phyloP scores from a whole-genome alignment of 2,888 invertebrate genomes.

The Acleris laterana region DNA sequence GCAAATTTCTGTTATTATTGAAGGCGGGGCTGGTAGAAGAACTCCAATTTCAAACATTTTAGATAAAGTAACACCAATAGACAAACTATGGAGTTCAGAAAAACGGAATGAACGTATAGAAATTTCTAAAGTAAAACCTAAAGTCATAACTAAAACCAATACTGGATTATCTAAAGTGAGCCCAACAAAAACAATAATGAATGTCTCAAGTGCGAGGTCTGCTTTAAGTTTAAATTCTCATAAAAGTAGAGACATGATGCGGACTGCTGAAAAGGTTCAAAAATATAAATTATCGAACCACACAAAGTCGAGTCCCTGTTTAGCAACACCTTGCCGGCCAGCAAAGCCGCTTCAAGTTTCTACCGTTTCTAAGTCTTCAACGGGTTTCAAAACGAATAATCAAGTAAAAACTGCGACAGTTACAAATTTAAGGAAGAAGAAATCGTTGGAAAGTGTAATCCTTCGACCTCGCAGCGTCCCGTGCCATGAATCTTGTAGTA shows the following conservation, averaged over 20 bases:
- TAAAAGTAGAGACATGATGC: constrained; percentile 77
- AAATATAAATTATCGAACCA: constrained; percentile 67
- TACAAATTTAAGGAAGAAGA: constrained; percentile 74
- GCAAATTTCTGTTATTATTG: constrained; percentile 65
- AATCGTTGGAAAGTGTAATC: constrained; percentile 62
- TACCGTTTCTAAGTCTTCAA: constrained; percentile 62
- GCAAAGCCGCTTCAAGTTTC: constrained; percentile 59
- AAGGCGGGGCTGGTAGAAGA: constrained; percentile 78
- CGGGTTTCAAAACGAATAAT: constrained; percentile 55
- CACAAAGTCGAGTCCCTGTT: constrained; percentile 66
- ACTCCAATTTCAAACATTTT: constrained; percentile 80
- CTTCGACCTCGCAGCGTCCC: constrained; percentile 65
- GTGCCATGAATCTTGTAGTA: constrained; percentile 68
- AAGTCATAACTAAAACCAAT: constrained; percentile 53
- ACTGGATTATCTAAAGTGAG: constrained; percentile 45
- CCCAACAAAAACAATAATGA: constrained; percentile 40
- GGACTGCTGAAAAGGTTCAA: constrained; percentile 76
- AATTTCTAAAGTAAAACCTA: constrained; percentile 60
- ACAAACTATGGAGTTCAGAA: constrained; percentile 82
- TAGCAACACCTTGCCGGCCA: constrained; percentile 50
- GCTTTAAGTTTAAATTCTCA: constrained; percentile 56
- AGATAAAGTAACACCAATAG: constrained; percentile 81
- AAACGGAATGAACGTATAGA: constrained; percentile 77
- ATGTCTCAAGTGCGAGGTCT: constrained; percentile 46
- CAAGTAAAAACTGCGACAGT: constrained; percentile 70